These are phyloP conservation scores for Sialis lutaria DNA, from an alignment of 2,888 invertebrate species.

Conservation along the genomic window DNA sequence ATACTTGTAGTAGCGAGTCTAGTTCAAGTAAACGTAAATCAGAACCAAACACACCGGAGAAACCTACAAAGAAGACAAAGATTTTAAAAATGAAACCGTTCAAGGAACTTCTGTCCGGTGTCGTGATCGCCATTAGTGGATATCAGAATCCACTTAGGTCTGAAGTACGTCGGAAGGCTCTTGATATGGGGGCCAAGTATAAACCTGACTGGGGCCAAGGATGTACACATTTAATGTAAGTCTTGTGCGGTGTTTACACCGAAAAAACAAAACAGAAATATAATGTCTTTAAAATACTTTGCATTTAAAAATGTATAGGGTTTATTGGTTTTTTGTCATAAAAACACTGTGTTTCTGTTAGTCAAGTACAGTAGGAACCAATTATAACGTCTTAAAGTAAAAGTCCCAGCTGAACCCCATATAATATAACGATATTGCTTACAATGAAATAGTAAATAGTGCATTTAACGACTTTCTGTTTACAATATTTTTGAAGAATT, in stretches of 20 bases:
- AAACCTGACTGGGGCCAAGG: constrained; percentile 52
- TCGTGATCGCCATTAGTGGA: constrained; percentile 70
- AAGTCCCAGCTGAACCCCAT: too few species aligned
- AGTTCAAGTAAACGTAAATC: constrained; percentile 6
- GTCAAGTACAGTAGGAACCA: too few species aligned
- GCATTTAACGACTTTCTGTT: too few species aligned
- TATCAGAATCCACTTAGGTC: constrained; percentile 67
- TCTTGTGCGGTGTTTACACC: too few species aligned
- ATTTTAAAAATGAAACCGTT: constrained; percentile 28
- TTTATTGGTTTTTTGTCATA: too few species aligned
- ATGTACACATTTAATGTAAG: constrained; percentile 75
- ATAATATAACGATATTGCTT: too few species aligned
- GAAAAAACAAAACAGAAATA: too few species aligned
- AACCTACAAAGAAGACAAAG: constrained; percentile 14
- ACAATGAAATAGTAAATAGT: neutral
- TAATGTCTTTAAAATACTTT: too few species aligned
- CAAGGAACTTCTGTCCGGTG: constrained; percentile 39
- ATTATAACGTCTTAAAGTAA: too few species aligned
- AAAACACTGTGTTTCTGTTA: too few species aligned
- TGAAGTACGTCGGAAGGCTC: constrained; percentile 44
- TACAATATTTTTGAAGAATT: too few species aligned
- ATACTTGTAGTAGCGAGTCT: constrained; percentile 8
- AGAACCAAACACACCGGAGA: constrained; percentile 14
- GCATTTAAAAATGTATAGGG: too few species aligned
- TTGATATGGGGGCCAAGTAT: constrained; percentile 65